phyloP scores from a whole-genome alignment of 2,113 vertebrate species.

The Sylvicapra grimmia region DNA sequence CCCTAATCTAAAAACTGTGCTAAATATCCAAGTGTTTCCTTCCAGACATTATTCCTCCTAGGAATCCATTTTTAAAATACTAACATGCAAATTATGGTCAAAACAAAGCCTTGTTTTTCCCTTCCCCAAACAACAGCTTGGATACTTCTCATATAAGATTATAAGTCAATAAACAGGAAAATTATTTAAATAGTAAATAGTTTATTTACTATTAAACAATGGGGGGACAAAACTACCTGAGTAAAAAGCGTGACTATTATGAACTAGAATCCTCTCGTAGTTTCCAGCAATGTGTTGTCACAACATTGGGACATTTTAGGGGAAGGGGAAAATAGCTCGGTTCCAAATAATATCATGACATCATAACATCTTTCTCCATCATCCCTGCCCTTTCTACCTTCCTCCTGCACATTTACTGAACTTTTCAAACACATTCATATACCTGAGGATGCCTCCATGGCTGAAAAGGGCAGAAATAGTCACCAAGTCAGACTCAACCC shows the following conservation, averaged over 20 bases:
- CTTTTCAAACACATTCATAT: not conserved
- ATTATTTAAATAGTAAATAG: not conserved
- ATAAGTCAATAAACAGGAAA: not conserved
- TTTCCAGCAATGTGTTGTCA: not conserved
- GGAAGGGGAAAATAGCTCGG: not conserved
- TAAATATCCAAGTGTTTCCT: not conserved
- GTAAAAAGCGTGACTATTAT: rapidly evolving
- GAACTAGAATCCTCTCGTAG: not conserved
- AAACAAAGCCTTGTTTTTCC: not conserved
- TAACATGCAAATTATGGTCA: not conserved
- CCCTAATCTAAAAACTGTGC: not conserved
- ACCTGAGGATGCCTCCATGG: not conserved
- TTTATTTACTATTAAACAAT: not conserved
- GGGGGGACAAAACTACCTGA: not conserved
- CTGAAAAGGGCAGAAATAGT: not conserved
- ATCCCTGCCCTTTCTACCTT: not conserved
- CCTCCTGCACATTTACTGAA: not conserved
- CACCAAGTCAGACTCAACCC: not conserved
- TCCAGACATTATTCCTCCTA: not conserved
- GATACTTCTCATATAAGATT: not conserved
- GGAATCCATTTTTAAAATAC: not conserved
- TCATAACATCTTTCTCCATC: not conserved
- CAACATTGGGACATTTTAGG: not conserved
- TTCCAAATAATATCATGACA: not conserved
- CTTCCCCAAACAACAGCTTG: not conserved